Conservation (phyloP, 2,113 vertebrate species). For the Phaethornis superciliosus region DNA sequence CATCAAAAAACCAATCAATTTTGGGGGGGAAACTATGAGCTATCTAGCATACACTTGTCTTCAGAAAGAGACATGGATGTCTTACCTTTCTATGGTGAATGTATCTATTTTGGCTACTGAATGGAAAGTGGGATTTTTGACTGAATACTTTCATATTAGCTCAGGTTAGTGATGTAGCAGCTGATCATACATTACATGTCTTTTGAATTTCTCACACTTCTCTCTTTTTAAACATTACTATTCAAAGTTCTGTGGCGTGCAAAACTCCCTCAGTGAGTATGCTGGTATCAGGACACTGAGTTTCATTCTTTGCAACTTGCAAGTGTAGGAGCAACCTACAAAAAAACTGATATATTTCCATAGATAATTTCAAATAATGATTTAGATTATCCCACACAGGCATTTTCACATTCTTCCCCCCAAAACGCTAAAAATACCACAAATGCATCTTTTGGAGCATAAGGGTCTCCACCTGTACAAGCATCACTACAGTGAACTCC, state of each 20-base stretch:
- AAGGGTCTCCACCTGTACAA: not conserved
- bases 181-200: not conserved
- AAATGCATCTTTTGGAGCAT: not conserved
- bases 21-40: not conserved
- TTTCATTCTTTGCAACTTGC: not conserved
- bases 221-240: not conserved
- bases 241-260: not conserved
- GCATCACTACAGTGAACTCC: not conserved
- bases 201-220: not conserved
- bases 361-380: not conserved
- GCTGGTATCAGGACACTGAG: not conserved
- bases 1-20: not conserved
- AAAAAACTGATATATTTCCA: not conserved
- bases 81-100: not conserved
- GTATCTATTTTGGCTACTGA: not conserved
- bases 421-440: not conserved
- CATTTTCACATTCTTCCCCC: rapidly evolving
- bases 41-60: not conserved
- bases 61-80: not conserved
- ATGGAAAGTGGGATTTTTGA: not conserved
- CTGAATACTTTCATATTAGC: not conserved
- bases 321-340: not conserved
- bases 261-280: not conserved
- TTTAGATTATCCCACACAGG: not conserved
- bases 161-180: not conserved